Conservation (phyloP, 2,113 vertebrate species). For the Natator depressus region DNA sequence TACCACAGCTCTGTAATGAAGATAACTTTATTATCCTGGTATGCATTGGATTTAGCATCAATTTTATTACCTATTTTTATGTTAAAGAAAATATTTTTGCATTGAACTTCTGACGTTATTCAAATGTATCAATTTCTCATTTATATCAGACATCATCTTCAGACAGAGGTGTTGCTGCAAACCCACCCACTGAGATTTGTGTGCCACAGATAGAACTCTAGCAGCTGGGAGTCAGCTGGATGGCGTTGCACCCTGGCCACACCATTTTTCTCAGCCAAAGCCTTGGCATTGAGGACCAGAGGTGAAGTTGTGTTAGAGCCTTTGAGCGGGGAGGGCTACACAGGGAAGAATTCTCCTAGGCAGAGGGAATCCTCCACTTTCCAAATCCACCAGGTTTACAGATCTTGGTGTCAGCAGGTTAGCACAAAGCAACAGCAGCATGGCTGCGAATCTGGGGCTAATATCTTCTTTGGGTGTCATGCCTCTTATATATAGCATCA, state of each 20-base stretch:
- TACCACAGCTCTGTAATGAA: not conserved
- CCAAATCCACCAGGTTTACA: not conserved
- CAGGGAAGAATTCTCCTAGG: not conserved
- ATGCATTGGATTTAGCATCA: not conserved
- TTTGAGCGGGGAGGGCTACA: not conserved
- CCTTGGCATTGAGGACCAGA: not conserved
- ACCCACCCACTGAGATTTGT: not conserved
- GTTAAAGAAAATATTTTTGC: not conserved
- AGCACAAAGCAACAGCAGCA: not conserved
- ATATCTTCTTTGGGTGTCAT: not conserved
- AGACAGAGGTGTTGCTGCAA: not conserved
- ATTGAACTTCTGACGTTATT: not conserved
- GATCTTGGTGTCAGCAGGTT: not conserved
- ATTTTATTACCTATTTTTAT: not conserved
- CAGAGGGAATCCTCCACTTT: not conserved
- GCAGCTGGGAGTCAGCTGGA: not conserved
- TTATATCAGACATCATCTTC: not conserved
- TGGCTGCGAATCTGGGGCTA: not conserved
- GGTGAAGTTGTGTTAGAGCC: not conserved
- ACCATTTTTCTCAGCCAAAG: not conserved
- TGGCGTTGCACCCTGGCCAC: not conserved
- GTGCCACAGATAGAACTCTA: not conserved
- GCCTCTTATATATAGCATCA: not conserved
- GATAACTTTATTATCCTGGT: not conserved
- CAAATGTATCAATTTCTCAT: not conserved